These are phyloP conservation scores for Gnathonemus longibarbis DNA, from an alignment of 2,113 vertebrate species.

Conservation along the genomic window DNA sequence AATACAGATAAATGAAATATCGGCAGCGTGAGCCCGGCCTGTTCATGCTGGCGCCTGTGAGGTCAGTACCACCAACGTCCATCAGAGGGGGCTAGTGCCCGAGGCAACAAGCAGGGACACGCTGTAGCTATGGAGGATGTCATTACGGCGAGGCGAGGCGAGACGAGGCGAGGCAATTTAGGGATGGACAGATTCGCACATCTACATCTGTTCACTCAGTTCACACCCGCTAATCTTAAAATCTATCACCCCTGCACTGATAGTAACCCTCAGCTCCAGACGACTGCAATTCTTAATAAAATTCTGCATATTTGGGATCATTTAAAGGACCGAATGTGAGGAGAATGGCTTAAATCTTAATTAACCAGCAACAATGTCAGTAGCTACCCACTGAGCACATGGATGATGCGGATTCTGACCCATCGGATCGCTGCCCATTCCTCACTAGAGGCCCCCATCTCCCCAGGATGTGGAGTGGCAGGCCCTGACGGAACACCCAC, in stretches of 20 bases:
- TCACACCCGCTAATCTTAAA: neutral
- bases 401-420: neutral
- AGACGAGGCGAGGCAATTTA: neutral
- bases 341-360: neutral
- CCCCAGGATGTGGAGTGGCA: neutral
- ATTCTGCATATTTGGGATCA: neutral
- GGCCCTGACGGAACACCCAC: neutral
- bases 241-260: neutral
- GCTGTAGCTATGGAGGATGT: neutral
- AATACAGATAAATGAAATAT: neutral
- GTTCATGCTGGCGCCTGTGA: neutral
- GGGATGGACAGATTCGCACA: neutral
- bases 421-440: neutral
- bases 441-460: neutral
- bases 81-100: slow-evolving; percentile 15
- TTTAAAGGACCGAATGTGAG: neutral
- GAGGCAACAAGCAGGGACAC: neutral
- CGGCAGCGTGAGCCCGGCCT: neutral
- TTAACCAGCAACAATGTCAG: neutral
- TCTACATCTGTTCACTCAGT: neutral
- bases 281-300: neutral
- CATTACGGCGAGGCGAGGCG: neutral
- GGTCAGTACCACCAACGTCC: neutral
- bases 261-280: neutral
- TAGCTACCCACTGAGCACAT: neutral